Percentiles rank a stretch among this genome's conserved stretches.
These are phyloP conservation scores for Melopsittacus undulatus DNA, from an alignment of 2,797 vertebrate genomes.

Conservation along the genomic window DNA sequence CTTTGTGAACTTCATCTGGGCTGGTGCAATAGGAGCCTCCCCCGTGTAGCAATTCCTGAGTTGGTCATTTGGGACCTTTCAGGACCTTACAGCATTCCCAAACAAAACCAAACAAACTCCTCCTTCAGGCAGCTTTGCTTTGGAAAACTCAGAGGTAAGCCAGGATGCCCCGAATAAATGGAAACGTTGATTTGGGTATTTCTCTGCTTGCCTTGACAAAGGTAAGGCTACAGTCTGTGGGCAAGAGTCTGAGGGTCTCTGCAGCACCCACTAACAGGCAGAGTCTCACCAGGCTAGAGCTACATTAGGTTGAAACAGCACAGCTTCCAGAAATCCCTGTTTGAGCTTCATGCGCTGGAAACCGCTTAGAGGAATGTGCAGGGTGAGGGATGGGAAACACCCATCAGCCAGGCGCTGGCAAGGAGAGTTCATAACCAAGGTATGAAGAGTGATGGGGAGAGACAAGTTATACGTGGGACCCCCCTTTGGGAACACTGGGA, in stretches of 20 bases:
- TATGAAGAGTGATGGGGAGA: neutral
- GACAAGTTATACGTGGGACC: accelerated
- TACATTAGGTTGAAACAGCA: accelerated
- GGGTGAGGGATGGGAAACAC: neutral
- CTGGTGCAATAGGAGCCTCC: neutral
- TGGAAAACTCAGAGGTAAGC: slow-evolving; percentile 9
- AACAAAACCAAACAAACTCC: neutral
- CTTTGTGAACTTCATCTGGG: slow-evolving; percentile 31
- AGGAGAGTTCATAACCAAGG: neutral
- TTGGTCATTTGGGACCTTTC: neutral
- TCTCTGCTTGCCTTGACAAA: neutral
- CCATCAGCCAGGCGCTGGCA: neutral
- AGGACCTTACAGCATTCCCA: neutral
- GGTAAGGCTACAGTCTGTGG: neutral
- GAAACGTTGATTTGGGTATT: neutral
- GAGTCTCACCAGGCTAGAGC: neutral
- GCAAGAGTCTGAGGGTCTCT: neutral
- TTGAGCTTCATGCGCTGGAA: neutral
- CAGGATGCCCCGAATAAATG: slow-evolving; percentile 16
- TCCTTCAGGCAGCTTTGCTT: slow-evolving; percentile 11
- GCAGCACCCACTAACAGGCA: neutral
- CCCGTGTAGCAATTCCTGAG: neutral
- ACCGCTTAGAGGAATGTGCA: neutral
- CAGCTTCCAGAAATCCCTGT: neutral
- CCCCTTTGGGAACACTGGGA: neutral